These are phyloP conservation scores for Prenolepis imparis DNA, from an alignment of 2,888 invertebrate species.

Conservation along the genomic window DNA sequence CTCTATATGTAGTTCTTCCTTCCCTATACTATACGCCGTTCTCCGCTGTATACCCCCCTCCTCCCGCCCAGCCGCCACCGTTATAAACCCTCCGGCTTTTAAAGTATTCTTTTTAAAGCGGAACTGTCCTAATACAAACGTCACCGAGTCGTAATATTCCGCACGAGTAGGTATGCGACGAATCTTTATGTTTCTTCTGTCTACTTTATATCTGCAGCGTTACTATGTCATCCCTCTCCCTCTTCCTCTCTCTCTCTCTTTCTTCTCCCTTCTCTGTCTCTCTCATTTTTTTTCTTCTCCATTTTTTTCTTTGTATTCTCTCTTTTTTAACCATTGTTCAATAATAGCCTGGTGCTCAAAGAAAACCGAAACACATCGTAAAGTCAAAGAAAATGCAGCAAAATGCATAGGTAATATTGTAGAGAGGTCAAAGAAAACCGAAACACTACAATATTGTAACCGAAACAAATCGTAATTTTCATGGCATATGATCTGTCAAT, in stretches of 20 bases:
- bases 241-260: conserved; percentile 52
- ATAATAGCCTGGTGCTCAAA: too few relatives aligned
- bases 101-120: conserved; percentile 86
- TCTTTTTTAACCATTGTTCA: too few relatives aligned
- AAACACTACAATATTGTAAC: too few relatives aligned
- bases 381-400: too few relatives aligned
- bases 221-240: conserved; percentile 18
- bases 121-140: conserved; percentile 84
- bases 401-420: too few relatives aligned
- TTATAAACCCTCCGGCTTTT: conserved; percentile 86
- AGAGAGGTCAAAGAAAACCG: too few relatives aligned
- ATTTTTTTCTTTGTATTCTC: too few relatives aligned
- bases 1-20: conserved; percentile 86
- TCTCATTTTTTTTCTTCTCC: conserved; percentile 26
- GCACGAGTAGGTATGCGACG: conserved; percentile 58
- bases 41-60: conserved; percentile 80
- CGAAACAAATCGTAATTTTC: not conserved
- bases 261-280: conserved; percentile 47
- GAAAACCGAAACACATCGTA: too few relatives aligned
- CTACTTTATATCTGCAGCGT: conserved; percentile 6
- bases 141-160: conserved; percentile 82
- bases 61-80: conserved; percentile 76
- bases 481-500: not conserved
- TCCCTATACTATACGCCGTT: conserved; percentile 84
- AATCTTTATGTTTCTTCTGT: conserved; percentile 38